phyloP scores from a whole-genome alignment of 2,113 vertebrate genomes.

The Stegastes partitus region DNA sequence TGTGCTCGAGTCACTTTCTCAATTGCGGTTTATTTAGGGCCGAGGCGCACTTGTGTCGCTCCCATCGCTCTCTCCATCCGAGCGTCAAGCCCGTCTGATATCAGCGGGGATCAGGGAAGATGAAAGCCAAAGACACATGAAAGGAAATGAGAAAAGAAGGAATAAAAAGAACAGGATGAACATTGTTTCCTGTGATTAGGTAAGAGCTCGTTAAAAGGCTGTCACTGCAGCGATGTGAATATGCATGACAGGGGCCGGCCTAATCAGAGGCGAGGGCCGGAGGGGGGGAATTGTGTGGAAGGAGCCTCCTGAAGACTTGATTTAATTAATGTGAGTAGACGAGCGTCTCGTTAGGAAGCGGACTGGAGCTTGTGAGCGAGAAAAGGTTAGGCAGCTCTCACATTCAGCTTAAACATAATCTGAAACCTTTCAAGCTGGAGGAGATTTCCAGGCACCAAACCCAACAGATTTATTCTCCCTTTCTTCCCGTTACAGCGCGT shows the following conservation, averaged over 20 bases:
- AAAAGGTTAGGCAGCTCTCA: constrained; percentile 42
- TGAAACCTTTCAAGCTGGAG: background rate
- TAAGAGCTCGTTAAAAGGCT: constrained; percentile 98
- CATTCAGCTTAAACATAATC: constrained; percentile 17
- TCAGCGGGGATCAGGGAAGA: constrained; percentile 88
- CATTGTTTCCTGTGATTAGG: constrained; percentile 98
- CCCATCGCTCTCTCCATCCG: constrained; percentile 87
- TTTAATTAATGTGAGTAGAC: constrained; percentile 98
- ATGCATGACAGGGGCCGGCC: constrained; percentile 93
- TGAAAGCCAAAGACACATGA: constrained; percentile 82
- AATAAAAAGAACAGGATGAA: constrained; percentile 94
- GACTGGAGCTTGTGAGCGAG: constrained; percentile 21
- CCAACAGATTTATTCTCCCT: background rate
- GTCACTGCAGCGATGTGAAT: constrained; percentile 95
- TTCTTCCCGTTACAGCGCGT: background rate
- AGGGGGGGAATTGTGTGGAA: constrained; percentile 87
- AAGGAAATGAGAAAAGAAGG: constrained; percentile 78
- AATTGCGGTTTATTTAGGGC: constrained; percentile 94
- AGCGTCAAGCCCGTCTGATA: constrained; percentile 81
- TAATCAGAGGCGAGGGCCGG: constrained; percentile 94
- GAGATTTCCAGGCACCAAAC: background rate
- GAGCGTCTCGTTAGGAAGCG: constrained; percentile 90
- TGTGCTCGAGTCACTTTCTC: constrained; percentile 90
- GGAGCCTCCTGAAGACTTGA: constrained; percentile 93
- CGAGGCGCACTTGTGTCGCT: constrained; percentile 81